These are phyloP conservation scores for Dynastes grantii DNA, from an alignment of 2,888 invertebrate genomes.

Conservation along the genomic window DNA sequence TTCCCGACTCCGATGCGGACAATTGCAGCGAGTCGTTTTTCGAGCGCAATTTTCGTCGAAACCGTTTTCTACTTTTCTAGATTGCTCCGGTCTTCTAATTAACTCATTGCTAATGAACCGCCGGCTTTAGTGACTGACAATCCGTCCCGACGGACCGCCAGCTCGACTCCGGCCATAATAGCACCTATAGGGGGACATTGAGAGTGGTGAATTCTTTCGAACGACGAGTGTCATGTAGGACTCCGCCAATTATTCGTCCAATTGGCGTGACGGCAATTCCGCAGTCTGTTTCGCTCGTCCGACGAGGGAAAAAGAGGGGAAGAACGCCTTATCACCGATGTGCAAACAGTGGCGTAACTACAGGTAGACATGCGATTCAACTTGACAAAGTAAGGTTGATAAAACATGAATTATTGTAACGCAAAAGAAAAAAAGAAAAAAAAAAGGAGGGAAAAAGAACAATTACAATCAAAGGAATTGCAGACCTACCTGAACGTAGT, in stretches of 20 bases:
- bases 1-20: background rate
- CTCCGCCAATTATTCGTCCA: slow-evolving; percentile 65
- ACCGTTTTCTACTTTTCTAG: slow-evolving; percentile 19
- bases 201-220: slow-evolving; percentile 54
- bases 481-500: no score
- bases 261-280: slow-evolving; percentile 64
- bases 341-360: no score
- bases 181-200: background rate
- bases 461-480: no score
- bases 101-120: slow-evolving; percentile 46
- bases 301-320: background rate
- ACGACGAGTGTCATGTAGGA: slow-evolving; percentile 61
- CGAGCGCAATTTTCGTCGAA: slow-evolving; percentile 6
- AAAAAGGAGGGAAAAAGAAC: no score
- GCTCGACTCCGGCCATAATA: background rate
- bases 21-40: slow-evolving; percentile 8
- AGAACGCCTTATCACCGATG: no score
- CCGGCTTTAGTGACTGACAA: slow-evolving; percentile 39
- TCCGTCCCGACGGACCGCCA: background rate
- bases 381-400: no score
- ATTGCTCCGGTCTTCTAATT: slow-evolving; percentile 31
- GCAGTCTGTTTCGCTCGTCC: slow-evolving; percentile 57
- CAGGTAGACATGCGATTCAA: no score
- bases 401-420: no score
- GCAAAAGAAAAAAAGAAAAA: no score